Percentiles rank a stretch among this genome's conserved stretches.
These are phyloP conservation scores for Ylistrum balloti DNA, from an alignment of 1,140 invertebrate species.

Conservation along the genomic window DNA sequence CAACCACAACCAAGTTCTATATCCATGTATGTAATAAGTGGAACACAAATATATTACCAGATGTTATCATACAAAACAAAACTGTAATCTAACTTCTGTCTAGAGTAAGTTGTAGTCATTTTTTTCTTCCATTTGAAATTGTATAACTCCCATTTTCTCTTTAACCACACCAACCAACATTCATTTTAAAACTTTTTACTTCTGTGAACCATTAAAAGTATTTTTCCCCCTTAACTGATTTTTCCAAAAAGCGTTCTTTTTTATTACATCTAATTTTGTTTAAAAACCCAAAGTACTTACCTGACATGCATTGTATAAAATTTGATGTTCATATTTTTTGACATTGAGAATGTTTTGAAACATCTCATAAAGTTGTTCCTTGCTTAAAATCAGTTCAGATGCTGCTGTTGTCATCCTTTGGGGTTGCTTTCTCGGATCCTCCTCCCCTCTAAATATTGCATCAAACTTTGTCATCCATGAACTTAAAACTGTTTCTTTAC, in stretches of 20 bases:
- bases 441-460: constrained; percentile 96
- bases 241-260: neutral
- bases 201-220: too few species aligned
- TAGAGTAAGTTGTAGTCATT: too few species aligned
- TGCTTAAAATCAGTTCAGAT: constrained; percentile 82
- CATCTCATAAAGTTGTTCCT: constrained; percentile 95
- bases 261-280: neutral
- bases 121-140: too few species aligned
- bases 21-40: too few species aligned
- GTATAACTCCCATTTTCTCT: too few species aligned
- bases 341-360: constrained; percentile 99
- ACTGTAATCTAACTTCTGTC: too few species aligned
- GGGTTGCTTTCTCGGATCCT: constrained; percentile 82
- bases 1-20: too few species aligned
- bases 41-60: too few species aligned
- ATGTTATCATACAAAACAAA: too few species aligned
- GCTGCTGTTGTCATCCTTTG: constrained; percentile 81
- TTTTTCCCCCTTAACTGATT: too few species aligned
- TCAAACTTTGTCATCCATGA: constrained; percentile 99
- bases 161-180: too few species aligned
- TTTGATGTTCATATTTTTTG: constrained; percentile 99
- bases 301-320: constrained; percentile 99
- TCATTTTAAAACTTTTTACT: too few species aligned
- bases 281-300: constrained; percentile 83
- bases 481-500: constrained; percentile 99